Percentiles rank a stretch among this genome's conserved stretches.
phyloP scores from a whole-genome alignment of 2,113 vertebrate genomes.

The Halcyon senegalensis region DNA sequence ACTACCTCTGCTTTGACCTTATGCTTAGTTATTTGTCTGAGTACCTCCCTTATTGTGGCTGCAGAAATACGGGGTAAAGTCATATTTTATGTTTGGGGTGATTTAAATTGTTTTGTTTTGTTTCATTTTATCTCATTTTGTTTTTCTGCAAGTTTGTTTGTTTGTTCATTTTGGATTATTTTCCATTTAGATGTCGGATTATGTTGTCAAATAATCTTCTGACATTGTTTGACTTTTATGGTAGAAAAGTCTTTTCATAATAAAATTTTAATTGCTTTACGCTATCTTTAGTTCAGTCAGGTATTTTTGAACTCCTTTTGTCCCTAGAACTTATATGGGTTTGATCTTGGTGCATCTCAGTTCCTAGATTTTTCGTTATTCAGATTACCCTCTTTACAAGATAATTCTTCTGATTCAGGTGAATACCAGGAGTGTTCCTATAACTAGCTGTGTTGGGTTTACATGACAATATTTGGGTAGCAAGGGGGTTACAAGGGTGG shows the following conservation, averaged over 20 bases:
- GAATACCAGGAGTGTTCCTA: background rate
- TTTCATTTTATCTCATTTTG: background rate
- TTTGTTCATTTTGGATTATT: background rate
- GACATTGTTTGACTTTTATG: background rate
- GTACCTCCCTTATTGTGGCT: background rate
- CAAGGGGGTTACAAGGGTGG: background rate
- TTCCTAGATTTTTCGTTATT: background rate
- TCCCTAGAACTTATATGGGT: background rate
- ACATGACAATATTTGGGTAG: background rate
- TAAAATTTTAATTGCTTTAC: background rate
- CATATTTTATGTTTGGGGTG: background rate
- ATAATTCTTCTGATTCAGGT: background rate
- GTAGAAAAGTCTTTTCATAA: background rate
- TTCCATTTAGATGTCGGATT: background rate
- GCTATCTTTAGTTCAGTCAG: background rate
- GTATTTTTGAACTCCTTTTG: background rate
- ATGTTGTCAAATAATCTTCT: background rate
- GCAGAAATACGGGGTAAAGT: background rate
- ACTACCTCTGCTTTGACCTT: background rate
- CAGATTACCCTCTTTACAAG: background rate
- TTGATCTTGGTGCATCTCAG: background rate
- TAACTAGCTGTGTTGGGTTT: background rate
- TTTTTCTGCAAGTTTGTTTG: background rate
- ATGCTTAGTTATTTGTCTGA: background rate
- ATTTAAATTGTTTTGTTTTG: background rate